Base-by-base conservation (phyloP, 2,113 vertebrate genomes). In the Carassius auratus region DNA sequence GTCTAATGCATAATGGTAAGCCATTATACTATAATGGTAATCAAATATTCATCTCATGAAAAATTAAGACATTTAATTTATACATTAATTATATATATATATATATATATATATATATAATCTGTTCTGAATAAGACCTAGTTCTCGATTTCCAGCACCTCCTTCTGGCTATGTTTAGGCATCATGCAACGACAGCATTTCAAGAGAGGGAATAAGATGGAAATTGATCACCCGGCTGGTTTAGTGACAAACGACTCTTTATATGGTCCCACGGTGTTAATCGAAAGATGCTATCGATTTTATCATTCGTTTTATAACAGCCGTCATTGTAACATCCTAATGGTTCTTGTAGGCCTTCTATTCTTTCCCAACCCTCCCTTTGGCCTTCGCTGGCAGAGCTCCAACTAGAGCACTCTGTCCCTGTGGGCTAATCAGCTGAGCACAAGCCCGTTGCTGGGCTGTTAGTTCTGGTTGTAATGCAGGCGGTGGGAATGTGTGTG, bases 381-480 rank as follows among this genome's bases (percentile, higher is more conserved):
- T 87, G 86, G 84, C 80, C 88, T 87, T 62, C 38, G 19, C 86
- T 84, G 84, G 88, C 88, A 76, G 76, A 36, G 69, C 81, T 87
- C 88, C 88, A 89, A 86, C 88, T 89, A 77, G 86, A 89, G 81
- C 84, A 42, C 85, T 64, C 81, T 73, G 85, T 86, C 89, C 85
- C 89, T 83, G 45, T 74, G 75, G 89, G 83, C 87, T 85, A 85
- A 83, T 88, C 80, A 86, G 89, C 87, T 88, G 85, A 88, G 85
- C 88, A 83, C 71, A 83, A 87, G 78, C 61, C 83, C 64, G 61
- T 78, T 85, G 86, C 76, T 76, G 86, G 81, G 73, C 87, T 89
- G 86, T 89, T 89, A 86, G 85, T 78, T 79, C 79, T 66, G 77
- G 82, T 76, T 85, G 89, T 88, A 85, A 83, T 79, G 76, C 84